These are phyloP conservation scores for Terrapene triunguis DNA, from an alignment of 2,113 vertebrate genomes.

Conservation along the genomic window DNA sequence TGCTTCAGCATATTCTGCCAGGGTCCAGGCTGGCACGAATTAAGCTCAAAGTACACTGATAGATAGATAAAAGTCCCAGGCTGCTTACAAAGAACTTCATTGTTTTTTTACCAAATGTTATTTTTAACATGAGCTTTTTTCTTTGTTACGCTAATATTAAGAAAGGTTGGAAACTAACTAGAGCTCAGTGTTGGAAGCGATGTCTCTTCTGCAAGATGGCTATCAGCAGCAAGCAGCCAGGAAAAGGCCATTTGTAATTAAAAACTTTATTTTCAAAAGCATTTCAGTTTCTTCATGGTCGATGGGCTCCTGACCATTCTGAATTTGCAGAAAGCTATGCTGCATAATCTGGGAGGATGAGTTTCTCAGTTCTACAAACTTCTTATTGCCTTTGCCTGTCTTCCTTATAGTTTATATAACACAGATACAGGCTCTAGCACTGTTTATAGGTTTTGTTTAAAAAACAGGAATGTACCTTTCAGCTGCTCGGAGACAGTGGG, in stretches of 20 bases:
- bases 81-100: not conserved
- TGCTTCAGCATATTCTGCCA: not conserved
- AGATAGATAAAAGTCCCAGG: not conserved
- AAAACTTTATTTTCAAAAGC: not conserved
- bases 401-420: not conserved
- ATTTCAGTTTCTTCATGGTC: not conserved
- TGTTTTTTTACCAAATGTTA: not conserved
- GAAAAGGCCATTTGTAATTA: not conserved
- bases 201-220: not conserved
- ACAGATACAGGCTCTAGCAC: not conserved
- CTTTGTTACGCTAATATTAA: not conserved
- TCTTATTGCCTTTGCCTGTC: not conserved
- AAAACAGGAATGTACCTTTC: not conserved
- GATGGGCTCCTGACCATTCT: not conserved
- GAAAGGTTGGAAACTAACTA: not conserved
- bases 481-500: not conserved
- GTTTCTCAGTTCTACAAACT: not conserved
- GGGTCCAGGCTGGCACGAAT: not conserved
- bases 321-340: not conserved
- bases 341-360: not conserved
- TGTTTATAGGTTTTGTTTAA: not conserved
- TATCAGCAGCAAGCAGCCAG: not conserved
- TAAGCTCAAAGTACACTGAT: not conserved
- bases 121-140: not conserved
- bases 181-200: not conserved